A percentile compares a stretch with the other conserved stretches of the same genome.
These are phyloP conservation scores for Lasioglossum oenotherae DNA, from an alignment of 2,888 invertebrate genomes.

Conservation along the genomic window DNA sequence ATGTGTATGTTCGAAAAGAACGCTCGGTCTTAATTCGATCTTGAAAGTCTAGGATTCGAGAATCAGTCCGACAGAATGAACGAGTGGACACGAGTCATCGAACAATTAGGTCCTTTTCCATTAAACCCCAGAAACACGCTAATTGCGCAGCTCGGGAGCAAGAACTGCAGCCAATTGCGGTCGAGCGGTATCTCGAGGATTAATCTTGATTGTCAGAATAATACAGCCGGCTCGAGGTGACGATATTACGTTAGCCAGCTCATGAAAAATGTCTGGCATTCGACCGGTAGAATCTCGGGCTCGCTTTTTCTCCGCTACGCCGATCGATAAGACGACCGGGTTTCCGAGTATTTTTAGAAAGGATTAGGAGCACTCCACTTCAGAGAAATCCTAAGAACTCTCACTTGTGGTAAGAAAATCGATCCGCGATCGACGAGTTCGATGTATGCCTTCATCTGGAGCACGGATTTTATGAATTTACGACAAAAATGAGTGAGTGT, in stretches of 20 bases:
- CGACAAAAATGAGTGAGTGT: too few relatives aligned
- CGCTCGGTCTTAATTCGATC: not conserved
- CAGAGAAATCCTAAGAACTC: not conserved
- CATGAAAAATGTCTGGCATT: slow-evolving; percentile 10
- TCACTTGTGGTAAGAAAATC: not conserved
- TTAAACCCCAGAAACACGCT: slow-evolving; percentile 1
- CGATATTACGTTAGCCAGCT: slow-evolving; percentile 19
- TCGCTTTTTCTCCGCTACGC: not conserved
- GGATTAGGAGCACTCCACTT: not conserved
- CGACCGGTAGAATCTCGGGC: slow-evolving; percentile 1
- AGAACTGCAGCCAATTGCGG: slow-evolving; percentile 38
- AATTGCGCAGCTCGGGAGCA: not conserved
- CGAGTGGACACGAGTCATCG: not conserved
- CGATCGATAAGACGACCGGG: slow-evolving; percentile 6
- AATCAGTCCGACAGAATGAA: not conserved
- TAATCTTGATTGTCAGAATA: slow-evolving; percentile 51
- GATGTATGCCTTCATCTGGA: not conserved
- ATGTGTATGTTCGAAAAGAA: not conserved
- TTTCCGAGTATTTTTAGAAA: slow-evolving; percentile 8
- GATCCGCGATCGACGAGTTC: not conserved
- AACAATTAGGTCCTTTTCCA: slow-evolving; percentile 27
- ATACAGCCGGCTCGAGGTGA: slow-evolving; percentile 27
- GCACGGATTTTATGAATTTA: too few relatives aligned
- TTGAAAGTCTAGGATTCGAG: too few relatives aligned
- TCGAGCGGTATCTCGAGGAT: slow-evolving; percentile 24